These are phyloP conservation scores for Grapholita molesta DNA, from an alignment of 1,140 invertebrate species.

Conservation along the genomic window DNA sequence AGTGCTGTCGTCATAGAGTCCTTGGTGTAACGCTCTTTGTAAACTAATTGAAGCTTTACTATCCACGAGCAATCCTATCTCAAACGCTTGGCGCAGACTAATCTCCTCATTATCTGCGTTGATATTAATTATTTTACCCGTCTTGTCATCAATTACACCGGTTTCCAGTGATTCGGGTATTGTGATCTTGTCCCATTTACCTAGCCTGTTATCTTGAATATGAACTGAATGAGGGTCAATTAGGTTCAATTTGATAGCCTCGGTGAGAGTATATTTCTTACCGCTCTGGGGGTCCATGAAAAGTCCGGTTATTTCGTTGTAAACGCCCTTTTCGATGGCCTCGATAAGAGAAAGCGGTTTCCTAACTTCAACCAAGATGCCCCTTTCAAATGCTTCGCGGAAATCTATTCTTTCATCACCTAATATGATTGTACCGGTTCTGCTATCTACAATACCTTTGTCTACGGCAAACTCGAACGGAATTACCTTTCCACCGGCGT, in stretches of 20 bases:
- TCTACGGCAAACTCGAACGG: conserved; percentile 91
- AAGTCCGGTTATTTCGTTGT: conserved; percentile 84
- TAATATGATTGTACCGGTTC: conserved; percentile 83
- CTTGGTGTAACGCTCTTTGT: conserved; percentile 92
- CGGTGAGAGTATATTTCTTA: conserved; percentile 84
- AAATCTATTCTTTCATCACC: conserved; percentile 86
- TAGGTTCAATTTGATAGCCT: conserved; percentile 86
- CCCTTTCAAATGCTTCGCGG: conserved; percentile 90
- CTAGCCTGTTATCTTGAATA: conserved; percentile 88
- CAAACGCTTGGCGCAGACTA: conserved; percentile 88
- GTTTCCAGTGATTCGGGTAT: conserved; percentile 86
- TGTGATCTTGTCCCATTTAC: conserved; percentile 86
- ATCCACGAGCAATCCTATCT: conserved; percentile 88
- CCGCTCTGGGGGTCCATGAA: conserved; percentile 91
- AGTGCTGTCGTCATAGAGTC: conserved; percentile 87
- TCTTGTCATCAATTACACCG: conserved; percentile 86
- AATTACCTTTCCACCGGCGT: conserved; percentile 84
- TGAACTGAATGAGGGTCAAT: conserved; percentile 91
- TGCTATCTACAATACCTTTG: conserved; percentile 87
- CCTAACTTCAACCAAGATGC: conserved; percentile 88
- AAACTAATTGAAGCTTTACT: conserved; percentile 90
- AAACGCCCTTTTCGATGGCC: conserved; percentile 90
- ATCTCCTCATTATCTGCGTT: conserved; percentile 83
- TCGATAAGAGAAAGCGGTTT: conserved; percentile 91
- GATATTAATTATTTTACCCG: conserved; percentile 85